These are phyloP conservation scores for Lepas anatifera DNA, from an alignment of 2,888 invertebrate genomes.

Conservation along the genomic window DNA sequence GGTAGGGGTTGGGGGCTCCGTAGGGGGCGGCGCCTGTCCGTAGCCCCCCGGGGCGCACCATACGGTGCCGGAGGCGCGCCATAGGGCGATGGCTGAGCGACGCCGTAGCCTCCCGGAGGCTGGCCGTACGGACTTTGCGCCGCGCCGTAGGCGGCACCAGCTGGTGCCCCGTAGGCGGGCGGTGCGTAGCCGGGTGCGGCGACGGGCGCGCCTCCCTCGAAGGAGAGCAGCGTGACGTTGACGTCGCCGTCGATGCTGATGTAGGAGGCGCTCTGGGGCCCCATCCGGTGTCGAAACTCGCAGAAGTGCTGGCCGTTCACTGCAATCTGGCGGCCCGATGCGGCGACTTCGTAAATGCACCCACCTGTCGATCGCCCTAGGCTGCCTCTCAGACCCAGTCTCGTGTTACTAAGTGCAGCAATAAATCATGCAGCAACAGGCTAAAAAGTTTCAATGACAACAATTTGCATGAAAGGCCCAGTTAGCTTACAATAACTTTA, in stretches of 20 bases:
- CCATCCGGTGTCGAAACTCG: slow-evolving; percentile 60
- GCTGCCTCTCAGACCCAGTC: too few relatives aligned
- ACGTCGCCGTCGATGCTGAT: slow-evolving; percentile 67
- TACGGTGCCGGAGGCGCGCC: not conserved
- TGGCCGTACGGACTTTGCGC: not conserved
- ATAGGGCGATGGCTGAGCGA: not conserved
- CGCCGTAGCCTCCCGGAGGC: not conserved
- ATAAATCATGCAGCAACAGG: too few relatives aligned
- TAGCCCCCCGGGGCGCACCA: not conserved
- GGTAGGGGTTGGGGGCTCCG: not conserved
- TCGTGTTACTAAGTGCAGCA: too few relatives aligned
- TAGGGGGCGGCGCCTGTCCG: slow-evolving; percentile 7
- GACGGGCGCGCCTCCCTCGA: slow-evolving; percentile 40
- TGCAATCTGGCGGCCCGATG: slow-evolving; percentile 50
- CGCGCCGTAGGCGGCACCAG: not conserved
- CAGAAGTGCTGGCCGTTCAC: slow-evolving; percentile 66
- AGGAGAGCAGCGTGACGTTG: slow-evolving; percentile 49
- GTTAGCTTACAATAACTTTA: too few relatives aligned
- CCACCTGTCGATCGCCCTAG: too few relatives aligned
- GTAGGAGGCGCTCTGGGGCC: slow-evolving; percentile 51
- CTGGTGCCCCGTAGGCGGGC: not conserved
- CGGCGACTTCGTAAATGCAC: too few relatives aligned
- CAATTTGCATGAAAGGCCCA: too few relatives aligned
- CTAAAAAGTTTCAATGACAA: too few relatives aligned
- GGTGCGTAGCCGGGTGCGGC: slow-evolving; percentile 4